phyloP scores from a whole-genome alignment of 2,113 vertebrate genomes.

The Indicator maculatus region DNA sequence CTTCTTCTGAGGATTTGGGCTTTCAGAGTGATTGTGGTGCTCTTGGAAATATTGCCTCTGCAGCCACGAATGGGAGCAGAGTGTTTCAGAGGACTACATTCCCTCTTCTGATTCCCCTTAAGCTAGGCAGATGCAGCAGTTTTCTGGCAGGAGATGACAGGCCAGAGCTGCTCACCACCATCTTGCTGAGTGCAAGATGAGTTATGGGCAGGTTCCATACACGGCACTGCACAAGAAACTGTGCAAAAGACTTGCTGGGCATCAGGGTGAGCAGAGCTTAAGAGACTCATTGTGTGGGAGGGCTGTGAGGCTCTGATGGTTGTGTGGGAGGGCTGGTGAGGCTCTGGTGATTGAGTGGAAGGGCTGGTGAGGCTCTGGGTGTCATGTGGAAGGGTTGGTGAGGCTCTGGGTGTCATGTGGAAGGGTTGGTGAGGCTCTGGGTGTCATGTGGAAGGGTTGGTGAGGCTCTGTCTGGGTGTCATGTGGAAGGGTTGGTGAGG shows the following conservation, averaged over 20 bases:
- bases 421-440: not conserved
- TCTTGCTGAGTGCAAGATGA: not conserved
- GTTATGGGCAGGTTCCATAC: not conserved
- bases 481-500: no score
- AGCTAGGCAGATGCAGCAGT: constrained; percentile 55
- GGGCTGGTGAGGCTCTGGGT: no score
- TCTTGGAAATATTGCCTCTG: constrained; percentile 14
- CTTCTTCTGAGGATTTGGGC: not conserved
- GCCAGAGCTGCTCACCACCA: not conserved
- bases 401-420: no score
- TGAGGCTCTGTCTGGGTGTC: no score
- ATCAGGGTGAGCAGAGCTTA: not conserved
- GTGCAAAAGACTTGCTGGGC: not conserved
- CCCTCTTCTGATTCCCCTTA: not conserved
- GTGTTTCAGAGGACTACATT: not conserved
- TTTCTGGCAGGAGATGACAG: constrained; percentile 46
- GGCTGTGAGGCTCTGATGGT: no score
- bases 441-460: no score
- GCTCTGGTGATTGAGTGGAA: no score
- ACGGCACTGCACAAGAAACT: not conserved
- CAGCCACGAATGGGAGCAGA: not conserved
- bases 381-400: no score
- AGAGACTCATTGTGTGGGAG: accelerated
- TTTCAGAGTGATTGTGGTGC: not conserved
- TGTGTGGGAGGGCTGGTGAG: no score